Base-by-base conservation (phyloP, 1,140 invertebrate species). In the Meloidogyne floridensis region DNA sequence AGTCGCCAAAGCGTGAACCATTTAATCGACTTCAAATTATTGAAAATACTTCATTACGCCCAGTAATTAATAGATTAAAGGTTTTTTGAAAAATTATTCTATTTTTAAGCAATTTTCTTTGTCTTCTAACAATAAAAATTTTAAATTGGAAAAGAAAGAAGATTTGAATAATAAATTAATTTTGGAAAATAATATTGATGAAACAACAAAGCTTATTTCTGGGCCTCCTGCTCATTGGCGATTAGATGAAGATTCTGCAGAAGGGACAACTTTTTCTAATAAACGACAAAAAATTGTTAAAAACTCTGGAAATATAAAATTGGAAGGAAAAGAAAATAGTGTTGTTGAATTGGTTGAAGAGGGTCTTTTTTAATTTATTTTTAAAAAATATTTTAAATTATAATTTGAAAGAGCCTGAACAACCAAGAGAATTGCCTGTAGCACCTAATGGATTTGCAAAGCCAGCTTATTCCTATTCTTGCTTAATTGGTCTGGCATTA, bases 401-500 rank as follows among this genome's bases (percentile, higher is more conserved):
- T 15, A 3, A 3, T 15, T 59, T 59, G 1, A 2, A 65, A 78
- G 77, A 78, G 10, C 15, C 42, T n/a, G 77, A n/a, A 20, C 54
- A 47, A 11, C 59, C 77, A 6, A n/a, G 15, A 65, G 59, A 65
- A 18, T 65, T 65, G 18, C 77, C 80, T 18, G n/a, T 80, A n/a
- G 80, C 76, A 5, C 72, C 51, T 51, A 94, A 93, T 85, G 92
- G 93, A 2, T 98, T 95, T 89, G 96, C 96, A 0, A 98, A 98
- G 91, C 96, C 96, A 0, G 95, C 95, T 0, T 98, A 97, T 91
- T 98, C 96, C 2, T 98, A 98, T 89, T 97, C 95, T 54, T 98
- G 96, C 92, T 92, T 98, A 80, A 98, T 98, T 88, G 96, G 96
- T 2, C 94, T 98, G 94, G 95, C 97, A 3, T 91, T 98, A 74